These are phyloP conservation scores for Luffia ferchaultella DNA, from an alignment of 2,888 invertebrate genomes.

Conservation along the genomic window DNA sequence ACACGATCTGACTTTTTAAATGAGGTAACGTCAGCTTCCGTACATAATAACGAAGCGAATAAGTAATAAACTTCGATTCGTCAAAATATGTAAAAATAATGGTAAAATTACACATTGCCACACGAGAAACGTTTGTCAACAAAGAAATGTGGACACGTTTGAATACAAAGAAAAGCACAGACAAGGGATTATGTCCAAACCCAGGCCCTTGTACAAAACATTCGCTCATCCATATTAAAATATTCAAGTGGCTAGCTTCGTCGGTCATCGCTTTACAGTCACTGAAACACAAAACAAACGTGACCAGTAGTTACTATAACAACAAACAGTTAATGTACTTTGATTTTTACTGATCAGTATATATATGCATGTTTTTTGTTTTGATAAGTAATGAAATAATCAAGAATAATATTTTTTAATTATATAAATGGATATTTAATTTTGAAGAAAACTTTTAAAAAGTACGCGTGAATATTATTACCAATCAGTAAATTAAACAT, in stretches of 20 bases:
- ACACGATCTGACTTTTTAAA: neutral
- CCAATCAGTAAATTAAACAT: no score
- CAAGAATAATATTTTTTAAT: no score
- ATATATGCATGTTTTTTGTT: no score
- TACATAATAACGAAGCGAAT: neutral
- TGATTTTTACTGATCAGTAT: neutral
- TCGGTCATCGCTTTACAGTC: neutral
- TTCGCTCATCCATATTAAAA: neutral
- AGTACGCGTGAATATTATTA: no score
- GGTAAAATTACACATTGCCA: neutral
- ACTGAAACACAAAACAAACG: no score
- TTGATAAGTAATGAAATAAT: no score
- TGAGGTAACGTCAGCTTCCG: neutral
- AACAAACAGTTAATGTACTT: neutral
- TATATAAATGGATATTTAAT: neutral
- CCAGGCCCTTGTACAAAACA: neutral
- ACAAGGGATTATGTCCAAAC: neutral
- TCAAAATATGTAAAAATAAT: neutral
- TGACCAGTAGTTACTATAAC: neutral
- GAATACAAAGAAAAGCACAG: neutral
- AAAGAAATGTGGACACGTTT: neutral
- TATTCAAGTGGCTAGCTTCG: neutral
- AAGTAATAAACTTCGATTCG: no score
- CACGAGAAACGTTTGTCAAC: neutral
- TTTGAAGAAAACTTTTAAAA: neutral